Evolutionary conservation across 2,113 vertebrate species (phyloP).

Genomic region (Corythornis cristatus): DNA sequence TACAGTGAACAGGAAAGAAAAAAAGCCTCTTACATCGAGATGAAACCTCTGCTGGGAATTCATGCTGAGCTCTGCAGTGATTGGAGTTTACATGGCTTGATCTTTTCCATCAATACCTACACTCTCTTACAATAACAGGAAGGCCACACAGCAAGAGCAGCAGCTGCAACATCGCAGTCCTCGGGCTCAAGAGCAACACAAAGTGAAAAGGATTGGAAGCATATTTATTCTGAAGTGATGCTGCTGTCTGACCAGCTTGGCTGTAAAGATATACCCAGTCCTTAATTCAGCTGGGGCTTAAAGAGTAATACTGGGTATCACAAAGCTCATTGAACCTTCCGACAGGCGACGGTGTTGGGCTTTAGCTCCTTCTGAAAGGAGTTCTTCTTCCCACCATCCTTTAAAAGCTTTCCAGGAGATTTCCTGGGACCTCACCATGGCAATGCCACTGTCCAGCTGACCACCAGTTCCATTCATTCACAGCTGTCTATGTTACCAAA

Average conservation of each 20-base stretch:
- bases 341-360: background rate
- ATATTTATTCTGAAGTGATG: background rate
- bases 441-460: background rate
- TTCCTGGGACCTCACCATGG: background rate
- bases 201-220: background rate
- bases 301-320: background rate
- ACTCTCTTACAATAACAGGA: background rate
- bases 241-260: background rate
- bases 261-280: background rate
- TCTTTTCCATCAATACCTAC: background rate
- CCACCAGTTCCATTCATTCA: no score
- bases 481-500: no score
- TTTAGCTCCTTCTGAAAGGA: background rate
- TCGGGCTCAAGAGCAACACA: background rate
- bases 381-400: no score
- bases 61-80: background rate
- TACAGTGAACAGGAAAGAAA: background rate
- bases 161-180: background rate
- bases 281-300: background rate
- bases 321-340: background rate
- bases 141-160: background rate
- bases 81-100: background rate
- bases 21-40: background rate
- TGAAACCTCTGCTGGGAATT: background rate
- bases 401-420: background rate